Conservation (phyloP, 2,797 vertebrate species). For the Lycodopsis pacificus region DNA sequence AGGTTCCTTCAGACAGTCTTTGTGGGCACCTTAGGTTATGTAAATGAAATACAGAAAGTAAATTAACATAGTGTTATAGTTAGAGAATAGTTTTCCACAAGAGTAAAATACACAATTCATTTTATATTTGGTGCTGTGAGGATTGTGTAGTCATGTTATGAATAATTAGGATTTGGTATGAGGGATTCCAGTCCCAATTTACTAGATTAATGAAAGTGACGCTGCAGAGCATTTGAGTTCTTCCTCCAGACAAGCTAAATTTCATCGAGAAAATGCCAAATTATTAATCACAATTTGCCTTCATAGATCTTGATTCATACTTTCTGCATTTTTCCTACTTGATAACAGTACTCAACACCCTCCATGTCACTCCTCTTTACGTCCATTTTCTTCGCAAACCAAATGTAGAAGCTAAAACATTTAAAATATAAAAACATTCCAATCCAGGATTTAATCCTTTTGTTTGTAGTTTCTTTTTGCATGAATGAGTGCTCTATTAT, state of each 20-base stretch:
- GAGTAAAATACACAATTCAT: not conserved
- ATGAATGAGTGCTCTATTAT: not conserved
- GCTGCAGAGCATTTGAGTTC: not conserved
- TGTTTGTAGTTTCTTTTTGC: not conserved
- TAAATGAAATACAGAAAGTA: not conserved
- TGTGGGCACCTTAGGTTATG: not conserved
- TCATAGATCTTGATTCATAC: not conserved
- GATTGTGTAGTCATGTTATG: not conserved
- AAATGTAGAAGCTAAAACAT: not conserved
- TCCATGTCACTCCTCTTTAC: not conserved
- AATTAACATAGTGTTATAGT: not conserved
- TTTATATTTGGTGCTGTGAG: not conserved
- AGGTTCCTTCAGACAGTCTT: not conserved
- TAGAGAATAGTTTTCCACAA: not conserved
- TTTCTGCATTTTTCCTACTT: not conserved
- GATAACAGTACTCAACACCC: not conserved
- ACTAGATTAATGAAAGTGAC: not conserved
- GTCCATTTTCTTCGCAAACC: not conserved
- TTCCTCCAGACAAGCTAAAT: not conserved
- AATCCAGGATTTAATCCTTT: conserved; percentile 1
- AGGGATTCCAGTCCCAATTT: not conserved
- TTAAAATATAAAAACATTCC: not conserved
- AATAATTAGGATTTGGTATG: not conserved
- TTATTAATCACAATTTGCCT: not conserved
- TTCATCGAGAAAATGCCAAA: not conserved